Evolutionary conservation across 2,888 invertebrate genomes (phyloP).

Genomic region (Synergus gifuensis): DNA sequence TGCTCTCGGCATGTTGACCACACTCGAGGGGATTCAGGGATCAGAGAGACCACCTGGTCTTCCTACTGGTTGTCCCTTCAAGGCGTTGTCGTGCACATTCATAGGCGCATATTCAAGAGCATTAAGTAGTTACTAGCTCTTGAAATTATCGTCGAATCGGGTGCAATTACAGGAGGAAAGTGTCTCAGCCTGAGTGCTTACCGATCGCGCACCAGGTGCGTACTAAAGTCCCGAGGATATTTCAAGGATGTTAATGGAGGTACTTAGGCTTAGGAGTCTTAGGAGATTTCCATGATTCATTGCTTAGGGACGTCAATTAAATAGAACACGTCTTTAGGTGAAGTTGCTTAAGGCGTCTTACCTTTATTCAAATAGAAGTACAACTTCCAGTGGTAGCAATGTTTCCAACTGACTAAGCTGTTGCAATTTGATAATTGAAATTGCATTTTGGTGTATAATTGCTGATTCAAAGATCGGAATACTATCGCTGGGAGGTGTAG

Average conservation of each 20-base stretch:
- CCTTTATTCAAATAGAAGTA: too few relatives aligned
- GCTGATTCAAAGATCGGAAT: constrained; percentile 2
- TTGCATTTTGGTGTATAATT: background rate
- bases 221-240: background rate
- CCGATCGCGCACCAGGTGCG: constrained; percentile 21
- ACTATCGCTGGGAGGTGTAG: constrained; percentile 17
- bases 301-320: background rate
- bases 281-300: constrained; percentile 19
- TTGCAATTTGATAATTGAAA: background rate
- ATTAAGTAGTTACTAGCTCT: constrained; percentile 41
- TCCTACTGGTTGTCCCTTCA: background rate
- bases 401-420: too few relatives aligned
- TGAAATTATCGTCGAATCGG: constrained; percentile 62
- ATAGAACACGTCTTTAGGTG: background rate
- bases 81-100: background rate
- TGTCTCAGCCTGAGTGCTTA: background rate
- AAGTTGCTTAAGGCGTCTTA: background rate
- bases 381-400: too few relatives aligned
- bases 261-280: constrained; percentile 22
- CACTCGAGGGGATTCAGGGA: constrained; percentile 54
- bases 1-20: constrained; percentile 66
- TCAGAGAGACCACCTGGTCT: constrained; percentile 52
- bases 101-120: background rate
- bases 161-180: constrained; percentile 53
- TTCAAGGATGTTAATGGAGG: constrained; percentile 17